Percentiles rank a stretch among this genome's conserved stretches.
These are phyloP conservation scores for Strongylocentrotus purpuratus DNA, from an alignment of 35 echinoderm and acorn worm species.

Conservation along the genomic window DNA sequence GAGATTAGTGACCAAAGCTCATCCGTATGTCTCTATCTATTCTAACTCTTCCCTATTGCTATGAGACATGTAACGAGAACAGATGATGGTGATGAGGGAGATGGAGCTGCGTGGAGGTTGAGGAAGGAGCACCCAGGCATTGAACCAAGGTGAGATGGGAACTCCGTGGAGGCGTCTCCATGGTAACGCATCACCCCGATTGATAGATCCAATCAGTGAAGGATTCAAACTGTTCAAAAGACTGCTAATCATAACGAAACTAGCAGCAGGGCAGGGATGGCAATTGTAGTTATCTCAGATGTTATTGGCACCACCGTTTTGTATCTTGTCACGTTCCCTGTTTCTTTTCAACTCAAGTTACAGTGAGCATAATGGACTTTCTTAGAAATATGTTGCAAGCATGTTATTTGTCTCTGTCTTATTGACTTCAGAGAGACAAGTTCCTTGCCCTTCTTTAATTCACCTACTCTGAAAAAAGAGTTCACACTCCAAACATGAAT, in stretches of 20 bases:
- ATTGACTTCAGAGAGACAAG: not conserved
- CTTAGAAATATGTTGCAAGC: not conserved
- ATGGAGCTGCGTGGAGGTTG: not conserved
- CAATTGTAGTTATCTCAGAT: not conserved
- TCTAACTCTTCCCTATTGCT: not conserved
- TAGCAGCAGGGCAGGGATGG: not conserved
- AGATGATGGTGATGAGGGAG: not conserved
- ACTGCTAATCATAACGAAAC: not conserved
- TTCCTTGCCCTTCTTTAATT: not conserved
- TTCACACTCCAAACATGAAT: not conserved
- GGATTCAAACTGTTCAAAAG: constrained; percentile 4
- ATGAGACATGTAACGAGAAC: not conserved
- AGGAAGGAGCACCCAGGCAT: constrained; percentile 7
- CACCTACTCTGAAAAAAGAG: not conserved
- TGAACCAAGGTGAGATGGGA: constrained; percentile 26
- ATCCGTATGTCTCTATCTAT: not conserved
- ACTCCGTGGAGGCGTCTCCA: not conserved
- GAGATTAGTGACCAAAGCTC: not conserved
- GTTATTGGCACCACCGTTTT: not conserved
- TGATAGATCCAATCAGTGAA: constrained; percentile 12
- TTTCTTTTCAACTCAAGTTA: not conserved
- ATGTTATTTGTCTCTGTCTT: not conserved
- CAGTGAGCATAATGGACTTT: not conserved
- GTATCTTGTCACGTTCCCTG: not conserved
- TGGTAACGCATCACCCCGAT: constrained; percentile 22